Conservation (phyloP, 2,797 vertebrate species). For the Alcedo quadribrachys region DNA sequence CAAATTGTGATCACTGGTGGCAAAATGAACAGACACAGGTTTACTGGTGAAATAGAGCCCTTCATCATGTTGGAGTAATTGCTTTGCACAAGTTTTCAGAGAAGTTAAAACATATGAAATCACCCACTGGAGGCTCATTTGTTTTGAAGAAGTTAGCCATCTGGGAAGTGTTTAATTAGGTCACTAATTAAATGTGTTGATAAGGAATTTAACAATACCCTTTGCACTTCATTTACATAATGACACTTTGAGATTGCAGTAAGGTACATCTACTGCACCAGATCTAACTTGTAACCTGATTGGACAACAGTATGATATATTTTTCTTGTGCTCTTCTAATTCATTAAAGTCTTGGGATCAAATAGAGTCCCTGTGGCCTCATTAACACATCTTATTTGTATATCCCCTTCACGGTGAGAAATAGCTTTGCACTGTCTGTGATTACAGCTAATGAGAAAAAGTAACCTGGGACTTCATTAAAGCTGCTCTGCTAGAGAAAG, state of each 20-base stretch:
- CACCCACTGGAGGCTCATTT: slow-evolving; percentile 10
- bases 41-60: not conserved
- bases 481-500: slow-evolving; percentile 14
- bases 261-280: not conserved
- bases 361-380: slow-evolving; percentile 31
- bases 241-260: not conserved
- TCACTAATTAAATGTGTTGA: slow-evolving; percentile 67
- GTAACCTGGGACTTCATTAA: slow-evolving; percentile 19
- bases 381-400: slow-evolving; percentile 40
- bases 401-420: not conserved
- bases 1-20: not conserved
- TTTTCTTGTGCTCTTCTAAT: slow-evolving; percentile 12
- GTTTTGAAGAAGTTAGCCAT: slow-evolving; percentile 23
- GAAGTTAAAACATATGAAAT: slow-evolving; percentile 37
- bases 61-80: not conserved
- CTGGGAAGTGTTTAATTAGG: slow-evolving; percentile 38
- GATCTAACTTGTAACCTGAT: not conserved
- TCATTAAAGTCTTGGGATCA: slow-evolving; percentile 12
- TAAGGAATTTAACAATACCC: slow-evolving; percentile 39
- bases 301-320: not conserved
- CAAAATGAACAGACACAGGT: not conserved
- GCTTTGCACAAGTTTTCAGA: not conserved
- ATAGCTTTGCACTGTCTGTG: not conserved
- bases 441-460: slow-evolving; percentile 32
- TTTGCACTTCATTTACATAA: slow-evolving; percentile 28